Base-by-base conservation (phyloP, 2,797 vertebrate genomes). In the Pipistrellus kuhlii region DNA sequence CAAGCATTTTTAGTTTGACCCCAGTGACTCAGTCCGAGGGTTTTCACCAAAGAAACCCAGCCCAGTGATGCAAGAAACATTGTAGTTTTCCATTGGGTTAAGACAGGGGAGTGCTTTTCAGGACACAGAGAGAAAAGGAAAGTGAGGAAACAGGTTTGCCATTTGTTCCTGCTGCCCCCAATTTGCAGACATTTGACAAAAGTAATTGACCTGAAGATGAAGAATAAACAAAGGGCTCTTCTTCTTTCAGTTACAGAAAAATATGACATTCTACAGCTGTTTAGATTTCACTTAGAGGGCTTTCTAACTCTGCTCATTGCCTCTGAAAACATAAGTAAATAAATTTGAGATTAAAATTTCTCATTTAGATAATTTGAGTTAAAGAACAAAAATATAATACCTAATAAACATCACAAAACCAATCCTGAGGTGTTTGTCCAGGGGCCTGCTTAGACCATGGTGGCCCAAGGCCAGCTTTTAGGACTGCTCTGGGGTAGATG, bases 21-120 rank as follows among this genome's bases (percentile, higher is more conserved):
- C 46, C 27, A 4, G 41, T 53, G 46, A 41, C 81, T 84, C 57
- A 73, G 51, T 13, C 46, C 35, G 41, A 73, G 64, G 0, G 1
- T 10, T 71, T 82, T 44, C 51, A 72, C 57, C 15, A n/a, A 17
- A 78, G 75, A 71, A 85, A 59, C 7, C 9, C 6, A 92, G n/a
- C 35, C 25, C 30, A 18, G 0, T 46, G 64, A 68, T 2, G 0
- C 30, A 51, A 71, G 72, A 73, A 85, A 85, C 8, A 1, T 69
- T 82, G 88, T 92, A 82, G 62, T 96, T 97, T 96, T 91, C 92
- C 83, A 89, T 1, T 71, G 81, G 81, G 21, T 35, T 46, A 35
- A 53, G 41, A 35, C 1, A 1, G 6, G 80, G 51, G 48, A 20
- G 76, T 44, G 41, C 32, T 94, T 48, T 53, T 69, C 57, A 89